Conservation (phyloP, 1,140 invertebrate species). For the Calliphora vicina region DNA sequence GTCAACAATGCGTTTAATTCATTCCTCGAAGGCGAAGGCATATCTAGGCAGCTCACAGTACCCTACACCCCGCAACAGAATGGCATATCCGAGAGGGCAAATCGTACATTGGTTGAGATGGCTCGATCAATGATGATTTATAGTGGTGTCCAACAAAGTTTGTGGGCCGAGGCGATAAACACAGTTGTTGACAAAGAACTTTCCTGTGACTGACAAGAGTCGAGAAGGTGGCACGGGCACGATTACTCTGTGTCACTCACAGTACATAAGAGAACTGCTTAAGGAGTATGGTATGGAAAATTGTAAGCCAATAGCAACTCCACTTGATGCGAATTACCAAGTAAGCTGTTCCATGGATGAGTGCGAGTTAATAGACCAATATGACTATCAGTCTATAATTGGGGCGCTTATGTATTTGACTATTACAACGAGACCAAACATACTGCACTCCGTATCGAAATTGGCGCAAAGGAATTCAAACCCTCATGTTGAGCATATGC, state of each 20-base stretch:
- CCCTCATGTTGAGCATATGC: conserved; percentile 47
- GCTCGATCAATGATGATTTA: no score
- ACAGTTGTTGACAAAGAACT: no score
- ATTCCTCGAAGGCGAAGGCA: not conserved
- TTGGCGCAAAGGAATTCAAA: conserved; percentile 51
- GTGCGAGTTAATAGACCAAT: conserved; percentile 12
- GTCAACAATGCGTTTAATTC: no score
- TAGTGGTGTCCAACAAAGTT: no score
- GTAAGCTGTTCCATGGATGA: not conserved
- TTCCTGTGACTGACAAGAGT: no score
- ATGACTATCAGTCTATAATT: conserved; percentile 45
- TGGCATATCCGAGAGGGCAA: no score
- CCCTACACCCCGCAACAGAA: no score
- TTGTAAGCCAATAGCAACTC: conserved; percentile 54
- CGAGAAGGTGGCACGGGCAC: not conserved
- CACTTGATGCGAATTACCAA: conserved; percentile 47
- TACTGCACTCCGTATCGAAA: conserved; percentile 54
- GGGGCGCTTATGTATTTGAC: conserved; percentile 59
- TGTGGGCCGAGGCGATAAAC: no score
- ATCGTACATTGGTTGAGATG: no score
- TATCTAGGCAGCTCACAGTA: not conserved
- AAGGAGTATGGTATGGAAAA: conserved; percentile 57
- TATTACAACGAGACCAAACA: conserved; percentile 58
- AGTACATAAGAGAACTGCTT: conserved; percentile 57
- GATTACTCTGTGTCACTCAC: conserved; percentile 49